Percentiles rank a stretch among this genome's conserved stretches.
These are phyloP conservation scores for Aptenodytes patagonicus DNA, from an alignment of 2,113 vertebrate genomes.

Conservation along the genomic window DNA sequence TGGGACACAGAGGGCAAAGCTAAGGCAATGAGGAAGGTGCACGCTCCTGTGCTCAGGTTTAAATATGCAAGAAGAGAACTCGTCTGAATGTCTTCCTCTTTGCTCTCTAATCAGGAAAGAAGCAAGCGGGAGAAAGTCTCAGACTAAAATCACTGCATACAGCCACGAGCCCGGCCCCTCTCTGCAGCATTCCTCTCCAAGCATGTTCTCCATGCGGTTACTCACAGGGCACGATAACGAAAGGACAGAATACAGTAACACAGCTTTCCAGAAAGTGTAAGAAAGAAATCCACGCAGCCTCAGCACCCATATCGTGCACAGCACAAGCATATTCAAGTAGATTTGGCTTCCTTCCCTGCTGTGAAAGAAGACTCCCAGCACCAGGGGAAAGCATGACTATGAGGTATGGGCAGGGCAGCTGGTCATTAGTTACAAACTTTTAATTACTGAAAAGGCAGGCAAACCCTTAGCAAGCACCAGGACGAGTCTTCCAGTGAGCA, in stretches of 20 bases:
- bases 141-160: background rate
- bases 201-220: background rate
- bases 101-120: background rate
- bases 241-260: background rate
- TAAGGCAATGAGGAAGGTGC: background rate
- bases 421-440: background rate
- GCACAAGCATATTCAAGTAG: background rate
- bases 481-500: background rate
- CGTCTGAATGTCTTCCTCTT: background rate
- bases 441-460: background rate
- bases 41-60: background rate
- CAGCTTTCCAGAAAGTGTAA: background rate
- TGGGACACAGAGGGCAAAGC: background rate
- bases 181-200: background rate
- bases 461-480: background rate
- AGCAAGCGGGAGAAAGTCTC: background rate
- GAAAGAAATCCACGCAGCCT: background rate
- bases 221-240: rapidly evolving
- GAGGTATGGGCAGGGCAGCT: background rate
- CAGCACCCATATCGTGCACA: background rate
- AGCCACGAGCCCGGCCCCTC: background rate
- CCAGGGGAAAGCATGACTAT: background rate
- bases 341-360: background rate
- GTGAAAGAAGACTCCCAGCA: background rate
- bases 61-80: too few relatives aligned